A percentile compares a stretch with the other conserved stretches of the same genome.
Conservation (phyloP, 2,888 invertebrate species). For the Tromatobia lineatoria region DNA sequence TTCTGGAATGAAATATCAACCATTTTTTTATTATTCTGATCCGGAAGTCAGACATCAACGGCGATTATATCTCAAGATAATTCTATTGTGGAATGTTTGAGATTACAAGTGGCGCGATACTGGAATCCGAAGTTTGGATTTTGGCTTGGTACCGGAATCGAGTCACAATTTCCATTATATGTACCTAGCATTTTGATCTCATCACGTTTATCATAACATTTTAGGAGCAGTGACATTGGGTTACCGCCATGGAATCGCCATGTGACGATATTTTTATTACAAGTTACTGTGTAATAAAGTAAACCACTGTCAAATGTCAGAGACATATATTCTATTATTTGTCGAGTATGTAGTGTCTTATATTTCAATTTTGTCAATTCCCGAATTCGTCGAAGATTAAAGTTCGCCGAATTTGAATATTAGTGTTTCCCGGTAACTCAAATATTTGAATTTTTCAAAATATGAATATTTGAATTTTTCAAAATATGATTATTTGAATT, state of each 20-base stretch:
- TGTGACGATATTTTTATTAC: too few relatives aligned
- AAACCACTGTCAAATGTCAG: too few relatives aligned
- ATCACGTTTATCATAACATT: constrained; percentile 34
- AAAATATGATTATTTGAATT: background rate
- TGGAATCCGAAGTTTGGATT: constrained; percentile 29
- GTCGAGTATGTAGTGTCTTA: too few relatives aligned
- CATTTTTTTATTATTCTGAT: background rate
- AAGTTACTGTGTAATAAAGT: too few relatives aligned
- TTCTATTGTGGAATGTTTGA: constrained; percentile 7
- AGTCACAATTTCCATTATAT: constrained; percentile 26
- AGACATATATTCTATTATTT: too few relatives aligned
- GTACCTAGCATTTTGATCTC: constrained; percentile 27
- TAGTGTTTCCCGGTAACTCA: too few relatives aligned
- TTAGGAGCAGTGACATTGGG: background rate
- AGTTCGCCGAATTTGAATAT: too few relatives aligned
- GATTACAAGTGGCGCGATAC: constrained; percentile 35
- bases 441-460: background rate
- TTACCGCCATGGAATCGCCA: too few relatives aligned
- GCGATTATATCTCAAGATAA: background rate
- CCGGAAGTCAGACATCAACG: background rate
- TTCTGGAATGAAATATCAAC: background rate
- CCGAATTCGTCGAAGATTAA: too few relatives aligned
- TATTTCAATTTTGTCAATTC: too few relatives aligned
- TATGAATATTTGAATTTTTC: too few relatives aligned
- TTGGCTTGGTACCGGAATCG: constrained; percentile 21